Base-by-base conservation (phyloP, 2,888 invertebrate genomes). In the Germaria angustata region DNA sequence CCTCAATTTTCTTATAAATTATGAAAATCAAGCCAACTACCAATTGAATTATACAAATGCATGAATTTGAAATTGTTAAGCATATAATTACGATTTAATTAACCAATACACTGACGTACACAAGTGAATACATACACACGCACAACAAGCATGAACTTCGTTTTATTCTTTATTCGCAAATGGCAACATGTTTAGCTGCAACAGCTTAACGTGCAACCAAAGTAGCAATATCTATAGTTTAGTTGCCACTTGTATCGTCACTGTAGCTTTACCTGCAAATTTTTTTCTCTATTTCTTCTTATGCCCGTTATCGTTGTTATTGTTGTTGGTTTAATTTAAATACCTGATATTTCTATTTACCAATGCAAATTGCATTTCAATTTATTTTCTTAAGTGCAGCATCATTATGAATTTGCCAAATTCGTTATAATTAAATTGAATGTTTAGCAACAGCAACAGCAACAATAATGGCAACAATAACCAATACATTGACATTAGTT, bases 1-100 rank as follows among this genome's bases (percentile, higher is more conserved):
- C 46, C 61, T 44, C 17, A 66, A 5, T 65, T 72, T 57, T 15
- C n/a, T 51, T 55, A 49, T 68, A 28, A 8, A 24, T 68, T 24
- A n/a, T 46, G 41, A 63, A 61, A 61, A 32, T 65, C 77, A 72
- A 73, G 72, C 73, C 55, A 55, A 59, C 44, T 78, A 32, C 68
- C 57, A 78, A 81, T 78, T 81, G 68, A 81, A 78, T 81, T 65
- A 78, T 28, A 59, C 39, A 68, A 41, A 34, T 20, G 63, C 51
- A 69, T 71, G 46, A 36, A 63, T 66, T 75, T 73, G 71, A 69
- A 69, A 69, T 65, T 24, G 66, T 51, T 55, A 59, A 82, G 69
- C 75, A 71, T 75, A 65, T 66, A 79, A 82, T 82, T 82, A 61
- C 75, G 65, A 79, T 71, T 71, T 71, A 82, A 79, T 75, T 82